Conservation (phyloP, 2,113 vertebrate species). For the Marmota flaviventris region DNA sequence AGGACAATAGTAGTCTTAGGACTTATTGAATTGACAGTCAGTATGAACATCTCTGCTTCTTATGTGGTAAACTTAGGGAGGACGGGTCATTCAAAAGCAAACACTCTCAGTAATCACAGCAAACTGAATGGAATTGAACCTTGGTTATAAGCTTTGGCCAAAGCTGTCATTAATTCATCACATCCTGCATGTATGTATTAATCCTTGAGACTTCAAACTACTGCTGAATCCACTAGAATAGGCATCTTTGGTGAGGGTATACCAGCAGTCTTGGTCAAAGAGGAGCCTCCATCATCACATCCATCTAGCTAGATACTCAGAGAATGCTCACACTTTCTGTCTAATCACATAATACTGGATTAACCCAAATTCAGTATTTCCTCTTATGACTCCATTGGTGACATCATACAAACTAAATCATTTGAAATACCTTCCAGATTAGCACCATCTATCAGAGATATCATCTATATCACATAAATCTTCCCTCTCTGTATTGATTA, state of each 20-base stretch:
- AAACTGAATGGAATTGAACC: background rate
- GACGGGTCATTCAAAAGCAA: background rate
- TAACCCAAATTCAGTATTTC: background rate
- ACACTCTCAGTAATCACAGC: background rate
- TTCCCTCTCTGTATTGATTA: background rate
- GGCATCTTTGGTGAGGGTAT: background rate
- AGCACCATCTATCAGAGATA: background rate
- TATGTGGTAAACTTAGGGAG: background rate
- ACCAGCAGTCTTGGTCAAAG: background rate
- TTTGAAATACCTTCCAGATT: background rate
- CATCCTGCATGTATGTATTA: background rate
- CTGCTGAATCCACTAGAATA: background rate
- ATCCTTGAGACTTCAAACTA: background rate
- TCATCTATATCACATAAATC: background rate
- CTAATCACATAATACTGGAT: background rate
- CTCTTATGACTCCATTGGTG: background rate
- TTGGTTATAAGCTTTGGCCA: background rate
- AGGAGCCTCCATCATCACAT: background rate
- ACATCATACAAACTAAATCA: background rate
- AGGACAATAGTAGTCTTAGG: background rate
- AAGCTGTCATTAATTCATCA: background rate
- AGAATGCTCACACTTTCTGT: background rate
- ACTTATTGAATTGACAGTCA: background rate
- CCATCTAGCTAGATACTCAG: background rate
- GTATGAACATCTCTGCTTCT: background rate